A percentile compares a stretch with the other conserved stretches of the same genome.
Evolutionary conservation across 2,797 vertebrate species (phyloP).

Genomic region (Iguana delicatissima): DNA sequence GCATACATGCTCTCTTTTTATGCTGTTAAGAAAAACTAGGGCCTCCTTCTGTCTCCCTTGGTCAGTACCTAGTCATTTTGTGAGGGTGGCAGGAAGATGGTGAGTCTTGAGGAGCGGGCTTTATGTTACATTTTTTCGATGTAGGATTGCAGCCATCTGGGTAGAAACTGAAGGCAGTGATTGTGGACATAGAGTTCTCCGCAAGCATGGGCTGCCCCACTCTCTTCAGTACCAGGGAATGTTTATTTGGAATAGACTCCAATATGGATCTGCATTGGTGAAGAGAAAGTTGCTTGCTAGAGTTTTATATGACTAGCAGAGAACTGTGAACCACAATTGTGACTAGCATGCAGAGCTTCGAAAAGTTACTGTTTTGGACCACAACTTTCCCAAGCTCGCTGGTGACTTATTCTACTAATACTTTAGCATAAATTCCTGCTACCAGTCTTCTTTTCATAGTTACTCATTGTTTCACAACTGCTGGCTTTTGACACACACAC

Average conservation of each 20-base stretch:
- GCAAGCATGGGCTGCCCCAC: background rate
- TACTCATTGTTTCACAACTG: conserved; percentile 33
- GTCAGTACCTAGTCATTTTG: too few relatives aligned
- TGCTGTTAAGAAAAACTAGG: too few relatives aligned
- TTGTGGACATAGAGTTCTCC: background rate
- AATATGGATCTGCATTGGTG: background rate
- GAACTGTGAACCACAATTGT: background rate
- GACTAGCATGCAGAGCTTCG: too few relatives aligned
- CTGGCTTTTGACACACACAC: conserved; percentile 12
- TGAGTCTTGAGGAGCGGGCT: too few relatives aligned
- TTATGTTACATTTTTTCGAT: too few relatives aligned
- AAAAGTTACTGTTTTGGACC: too few relatives aligned
- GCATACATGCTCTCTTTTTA: too few relatives aligned
- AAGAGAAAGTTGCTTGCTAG: background rate
- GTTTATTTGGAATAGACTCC: background rate
- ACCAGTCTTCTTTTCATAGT: conserved; percentile 14
- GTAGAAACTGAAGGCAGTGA: too few relatives aligned
- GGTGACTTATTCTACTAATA: background rate
- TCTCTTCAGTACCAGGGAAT: background rate
- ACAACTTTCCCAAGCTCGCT: too few relatives aligned
- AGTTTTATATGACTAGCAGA: background rate
- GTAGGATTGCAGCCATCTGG: too few relatives aligned
- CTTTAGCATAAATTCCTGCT: background rate
- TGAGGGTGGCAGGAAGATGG: too few relatives aligned
- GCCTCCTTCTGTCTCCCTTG: too few relatives aligned